Base-by-base conservation (phyloP, 2,888 invertebrate genomes). In the Didymodactylos carnosus region DNA sequence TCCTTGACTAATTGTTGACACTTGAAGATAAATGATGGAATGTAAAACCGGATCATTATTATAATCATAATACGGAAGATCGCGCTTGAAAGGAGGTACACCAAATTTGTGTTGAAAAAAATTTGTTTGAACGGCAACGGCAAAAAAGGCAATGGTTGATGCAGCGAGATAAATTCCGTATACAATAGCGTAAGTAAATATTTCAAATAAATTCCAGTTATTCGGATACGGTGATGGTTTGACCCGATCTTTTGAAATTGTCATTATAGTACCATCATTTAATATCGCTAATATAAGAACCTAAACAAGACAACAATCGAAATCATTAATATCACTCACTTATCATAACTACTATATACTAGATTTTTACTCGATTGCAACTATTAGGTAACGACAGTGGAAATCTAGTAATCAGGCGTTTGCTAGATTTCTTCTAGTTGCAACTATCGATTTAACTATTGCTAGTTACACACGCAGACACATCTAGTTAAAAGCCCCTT, bases 241-340 rank as follows among this genome's bases (percentile, higher is more conserved):
- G 29, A 53, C 53, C 14, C 53, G 53, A 29, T 53, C 53, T 53
- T 53, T 53, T 14, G 53, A 53, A 16, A 53, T 53, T 10, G 53
- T 53, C 53, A 53, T 53, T 4, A 53, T 53, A 5, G 53, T 53
- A 29, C 53, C 53, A 53, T 53, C 53, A 53, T 53, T 53, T 19
- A 53, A 29, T 29, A 53, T 53, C 27, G 53, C 53, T 29, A 53
- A 29, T 7, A 53, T 53, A 29, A 53, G 53, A 29, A 53, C 53
- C 53, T 53, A 29, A 16, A 29, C 1, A 27, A 49, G 23, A 13
- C 11, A 10, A 29, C 1, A 11, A 53, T 53, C 0, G 29, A 11
- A 16, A 16, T 29, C 13, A 29, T 16, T 29, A 7, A 6, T 16
- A 8, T 8, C 7, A 46, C n/a, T n/a, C n/a, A n/a, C n/a, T n/a